Base-by-base conservation (phyloP, 64 coral and sea anemone genomes). In the Trachythela sp. region DNA sequence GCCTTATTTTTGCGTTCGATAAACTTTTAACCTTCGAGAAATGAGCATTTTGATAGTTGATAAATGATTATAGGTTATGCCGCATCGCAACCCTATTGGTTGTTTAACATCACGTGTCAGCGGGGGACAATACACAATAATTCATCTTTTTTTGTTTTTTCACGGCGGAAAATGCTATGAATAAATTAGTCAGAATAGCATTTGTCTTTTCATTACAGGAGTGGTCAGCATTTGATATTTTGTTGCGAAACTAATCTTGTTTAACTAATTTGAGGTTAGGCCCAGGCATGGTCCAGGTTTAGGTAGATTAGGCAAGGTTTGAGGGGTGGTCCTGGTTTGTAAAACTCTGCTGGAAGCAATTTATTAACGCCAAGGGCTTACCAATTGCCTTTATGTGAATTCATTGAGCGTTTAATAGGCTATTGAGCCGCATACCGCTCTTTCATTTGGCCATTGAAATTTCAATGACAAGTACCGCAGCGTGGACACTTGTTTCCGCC, bases 11-110 rank as follows among this genome's bases (percentile, higher is more conserved):
- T 80, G 31, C 37, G 31, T 14, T 18, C 15, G 75, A 80, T 80
- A 80, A 80, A 80, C 75, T 80, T 80, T 80, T 80, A 80, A 80
- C 75, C 75, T 45, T 39, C 75, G 75, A 80, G 75, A 37, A 37
- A 18, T 15, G 15, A 39, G 32, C 75, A 80, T 80, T 80, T 80
- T 39, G 37, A 80, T 39, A 39, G 75, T 68, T 36, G 75, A 80
- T 80, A 80, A 80, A 4, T 39, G 37, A 35, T 5, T 31, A 6
- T 68, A 68, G 59, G 59, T 68, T 80, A 36, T 35, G 31, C 75
- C 31, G 75, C 75, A 39, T 37, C 33, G 75, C 75, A 36, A 20
- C 20, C 37, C 37, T 22, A 80, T 80, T 80, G 75, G 75, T 39
- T 80, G 17, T 80, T 39, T 37, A 18, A 80, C 31, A 80, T 80